Evolutionary conservation across 64 coral and sea anemone species (phyloP), one percentile per base, ranked within the genome.

Genomic region (Cladopsammia gracilis): DNA sequence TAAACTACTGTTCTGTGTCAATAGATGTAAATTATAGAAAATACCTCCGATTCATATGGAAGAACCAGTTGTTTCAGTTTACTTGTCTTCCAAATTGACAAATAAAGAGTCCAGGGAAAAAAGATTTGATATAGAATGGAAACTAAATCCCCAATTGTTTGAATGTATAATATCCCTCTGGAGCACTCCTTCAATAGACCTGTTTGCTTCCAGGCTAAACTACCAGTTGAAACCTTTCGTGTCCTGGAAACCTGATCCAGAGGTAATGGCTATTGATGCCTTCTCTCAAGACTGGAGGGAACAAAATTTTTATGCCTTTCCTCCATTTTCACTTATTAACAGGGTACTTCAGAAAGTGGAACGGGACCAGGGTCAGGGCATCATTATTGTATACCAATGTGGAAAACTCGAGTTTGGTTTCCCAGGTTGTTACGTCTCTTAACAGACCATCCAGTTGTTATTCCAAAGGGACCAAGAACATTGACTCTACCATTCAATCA

Each of bases 61-160:
- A 77, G 66, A 89, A 76, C 54, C 54, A 74, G 4, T 77, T 94
- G 69, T 85, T 90, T 90, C 87, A 95, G 77, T 90, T 95, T 78
- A n/a, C n/a, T n/a, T n/a, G n/a, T n/a, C n/a, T n/a, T n/a, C n/a
- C n/a, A n/a, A n/a, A n/a, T 49, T 92, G 19, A 79, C 90, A 47
- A 68, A 84, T 84, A 49, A 80, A 69, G 90, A 92, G 68, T 92
- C 90, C 13, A 66, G 77, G 58, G 72, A 64, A 49, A 68, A 68
- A 64, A 1, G 26, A 24, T 57, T 19, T 42, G 76, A 91, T 53
- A 69, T 49, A 14, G 89, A 91, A 70, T 82, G 89, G 89, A 73
- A 81, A 62, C 62, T 91, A 16, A 79, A 82, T 46, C 73, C 72
- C 1, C 0, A 25, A 4, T 48, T 92, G 25, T 84, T 60, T 44